phyloP scores from a whole-genome alignment of 2,888 invertebrate genomes.

The Drosophila mimica region DNA sequence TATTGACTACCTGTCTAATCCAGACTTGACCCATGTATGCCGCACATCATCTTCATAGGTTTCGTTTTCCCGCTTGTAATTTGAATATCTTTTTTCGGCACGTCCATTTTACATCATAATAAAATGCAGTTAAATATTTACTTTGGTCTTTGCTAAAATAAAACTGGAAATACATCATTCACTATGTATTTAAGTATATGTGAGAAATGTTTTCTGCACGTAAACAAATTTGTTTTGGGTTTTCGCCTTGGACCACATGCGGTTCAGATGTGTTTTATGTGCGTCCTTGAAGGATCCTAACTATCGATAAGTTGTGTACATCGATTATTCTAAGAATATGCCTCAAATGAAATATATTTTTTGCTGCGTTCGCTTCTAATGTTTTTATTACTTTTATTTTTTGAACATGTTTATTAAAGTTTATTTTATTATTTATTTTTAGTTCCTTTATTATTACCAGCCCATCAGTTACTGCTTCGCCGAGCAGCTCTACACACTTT shows the following conservation, averaged over 20 bases:
- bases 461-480: conserved; percentile 30
- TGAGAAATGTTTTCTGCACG: conserved; percentile 42
- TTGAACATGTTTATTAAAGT: neutral
- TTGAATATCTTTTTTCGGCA: conserved; percentile 58
- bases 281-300: conserved; percentile 39
- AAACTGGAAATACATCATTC: neutral
- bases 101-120: conserved; percentile 54
- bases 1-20: conserved; percentile 40
- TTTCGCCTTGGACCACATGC: conserved; percentile 63
- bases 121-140: conserved; percentile 53
- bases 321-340: conserved; percentile 13
- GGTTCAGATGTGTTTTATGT: conserved; percentile 36
- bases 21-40: conserved; percentile 23
- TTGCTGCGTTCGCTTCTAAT: neutral
- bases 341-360: conserved; percentile 33
- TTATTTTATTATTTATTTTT: conserved; percentile 23
- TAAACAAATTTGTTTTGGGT: conserved; percentile 69
- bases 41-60: neutral
- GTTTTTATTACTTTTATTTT: neutral
- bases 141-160: conserved; percentile 59
- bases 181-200: neutral
- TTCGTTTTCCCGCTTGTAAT: conserved; percentile 42
- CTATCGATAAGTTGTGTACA: conserved; percentile 39
- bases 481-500: conserved; percentile 25
- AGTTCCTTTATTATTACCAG: conserved; percentile 42